Evolutionary conservation across 2,888 invertebrate species (phyloP), one percentile per base, ranked within the genome.

Genomic region (Drosophila demipolita): DNA sequence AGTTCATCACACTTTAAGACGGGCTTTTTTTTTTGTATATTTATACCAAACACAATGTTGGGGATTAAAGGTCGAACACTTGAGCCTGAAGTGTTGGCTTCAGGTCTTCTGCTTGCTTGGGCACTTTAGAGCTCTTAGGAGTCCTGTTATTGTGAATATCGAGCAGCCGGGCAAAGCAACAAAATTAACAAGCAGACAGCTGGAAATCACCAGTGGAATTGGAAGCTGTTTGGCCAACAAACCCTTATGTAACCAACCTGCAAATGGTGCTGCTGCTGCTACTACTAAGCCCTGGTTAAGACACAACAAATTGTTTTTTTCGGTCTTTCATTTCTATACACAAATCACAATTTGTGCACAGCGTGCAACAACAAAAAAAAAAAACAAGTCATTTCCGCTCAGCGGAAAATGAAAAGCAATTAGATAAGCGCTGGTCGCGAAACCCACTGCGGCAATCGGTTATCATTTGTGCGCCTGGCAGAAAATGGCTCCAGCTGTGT

Each of bases 271-370:
- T 40, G 17, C 40, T n/a, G 40, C 33, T 53, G 23, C 53, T 36
- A 17, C 6, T 36, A 26, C 8, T 55, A 38, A 55, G 62, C 29
- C 20, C 59, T 64, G 53, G 53, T 78, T 80, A 73, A 60, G 66
- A 76, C 71, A 69, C 71, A 88, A 88, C 88, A 83, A 85, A 88
- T 85, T 80, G 73, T 80, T 86, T 85, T 85, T 80, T 80, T 85
- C 77, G 72, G 66, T 53, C 71, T 66, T 66, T 59, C 20, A 35
- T 54, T 73, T 36, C 20, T 33, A 36, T 36, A 63, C 50, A 63
- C 78, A 76, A 74, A 71, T 81, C 85, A 87, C 82, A 87, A 83
- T 83, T 87, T 66, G 64, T 72, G 77, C 78, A 52, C 80, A 82
- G 82, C 88, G 68, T 88, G 88, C 4, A 12, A 38, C 36, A 29